Conservation (phyloP, 1,140 invertebrate species). For the Brachionus angularis region DNA sequence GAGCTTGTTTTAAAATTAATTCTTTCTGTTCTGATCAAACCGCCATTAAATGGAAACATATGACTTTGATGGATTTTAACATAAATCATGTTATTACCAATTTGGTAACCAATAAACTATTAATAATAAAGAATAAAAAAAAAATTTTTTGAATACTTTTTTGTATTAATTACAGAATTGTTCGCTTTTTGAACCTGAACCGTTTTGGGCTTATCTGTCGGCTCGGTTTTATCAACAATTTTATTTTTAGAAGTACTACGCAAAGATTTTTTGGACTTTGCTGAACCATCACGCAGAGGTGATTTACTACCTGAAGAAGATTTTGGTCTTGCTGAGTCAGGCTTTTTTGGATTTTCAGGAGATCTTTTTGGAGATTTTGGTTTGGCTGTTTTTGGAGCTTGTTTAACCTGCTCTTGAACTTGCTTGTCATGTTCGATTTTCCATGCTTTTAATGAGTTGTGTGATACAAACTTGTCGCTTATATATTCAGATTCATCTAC, state of each 20-base stretch:
- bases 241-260: constrained; percentile 42
- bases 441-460: constrained; percentile 54
- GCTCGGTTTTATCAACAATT: background rate
- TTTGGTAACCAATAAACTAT: constrained; percentile 51
- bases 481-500: constrained; percentile 44
- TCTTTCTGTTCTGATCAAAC: constrained; percentile 53
- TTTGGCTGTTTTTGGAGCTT: constrained; percentile 47
- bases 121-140: background rate
- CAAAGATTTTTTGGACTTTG: constrained; percentile 45
- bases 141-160: background rate
- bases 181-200: constrained; percentile 12
- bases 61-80: constrained; percentile 52
- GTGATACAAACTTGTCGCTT: constrained; percentile 50
- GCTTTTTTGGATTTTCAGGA: background rate
- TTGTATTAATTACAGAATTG: background rate
- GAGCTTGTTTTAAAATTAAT: constrained; percentile 50
- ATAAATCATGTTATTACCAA: constrained; percentile 55
- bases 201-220: constrained; percentile 10
- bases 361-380: constrained; percentile 45
- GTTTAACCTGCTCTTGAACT: constrained; percentile 50
- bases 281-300: constrained; percentile 24
- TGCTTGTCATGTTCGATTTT: constrained; percentile 52
- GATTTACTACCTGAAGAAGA: background rate
- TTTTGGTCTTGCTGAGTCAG: background rate
- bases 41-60: constrained; percentile 55